Evolutionary conservation across 2,797 vertebrate species (phyloP).

Genomic region (Oceanodroma leucorhoa): DNA sequence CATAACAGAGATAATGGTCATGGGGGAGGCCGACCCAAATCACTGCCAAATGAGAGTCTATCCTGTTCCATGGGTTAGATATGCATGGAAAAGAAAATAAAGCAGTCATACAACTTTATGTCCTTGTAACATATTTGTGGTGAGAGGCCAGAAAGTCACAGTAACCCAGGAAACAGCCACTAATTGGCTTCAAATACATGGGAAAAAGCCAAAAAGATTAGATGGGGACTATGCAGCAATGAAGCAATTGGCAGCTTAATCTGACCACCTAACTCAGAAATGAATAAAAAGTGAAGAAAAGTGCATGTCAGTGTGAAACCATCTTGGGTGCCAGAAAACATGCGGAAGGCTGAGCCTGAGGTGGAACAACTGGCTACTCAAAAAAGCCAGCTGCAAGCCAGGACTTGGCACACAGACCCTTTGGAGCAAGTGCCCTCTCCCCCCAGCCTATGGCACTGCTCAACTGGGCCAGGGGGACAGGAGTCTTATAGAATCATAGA

Average conservation of each 20-base stretch:
- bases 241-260: neutral
- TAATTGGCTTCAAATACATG: neutral
- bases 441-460: neutral
- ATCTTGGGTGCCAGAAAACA: neutral
- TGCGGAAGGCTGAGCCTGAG: neutral
- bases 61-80: neutral
- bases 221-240: rapidly evolving
- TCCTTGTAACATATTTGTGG: neutral
- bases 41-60: neutral
- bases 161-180: neutral
- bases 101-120: neutral
- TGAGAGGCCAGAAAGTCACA: neutral
- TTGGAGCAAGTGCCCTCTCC: neutral
- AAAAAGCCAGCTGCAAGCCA: neutral
- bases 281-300: neutral
- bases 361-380: neutral
- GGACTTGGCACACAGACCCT: rapidly evolving
- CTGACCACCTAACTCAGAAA: neutral
- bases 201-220: neutral
- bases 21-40: neutral
- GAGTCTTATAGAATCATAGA: neutral
- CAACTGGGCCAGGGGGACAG: neutral
- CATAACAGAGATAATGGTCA: neutral
- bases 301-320: neutral
- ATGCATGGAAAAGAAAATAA: neutral